Evolutionary conservation across 1,140 invertebrate species (phyloP).

Genomic region (Brachystomella parvula): DNA sequence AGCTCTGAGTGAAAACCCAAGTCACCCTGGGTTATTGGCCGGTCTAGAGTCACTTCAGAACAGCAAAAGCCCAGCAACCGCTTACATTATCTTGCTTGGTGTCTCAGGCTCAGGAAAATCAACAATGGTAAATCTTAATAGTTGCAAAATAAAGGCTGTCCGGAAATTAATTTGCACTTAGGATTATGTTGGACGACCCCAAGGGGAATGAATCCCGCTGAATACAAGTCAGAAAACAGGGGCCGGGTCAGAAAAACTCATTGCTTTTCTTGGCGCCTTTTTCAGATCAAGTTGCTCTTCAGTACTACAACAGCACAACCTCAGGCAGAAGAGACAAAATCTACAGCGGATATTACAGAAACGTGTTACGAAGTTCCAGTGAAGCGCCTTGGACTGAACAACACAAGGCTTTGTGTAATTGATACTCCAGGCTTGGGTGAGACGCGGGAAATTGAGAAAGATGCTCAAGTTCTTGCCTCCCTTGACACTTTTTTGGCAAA

Average conservation of each 20-base stretch:
- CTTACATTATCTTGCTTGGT: conserved; percentile 23
- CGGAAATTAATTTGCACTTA: too few relatives aligned
- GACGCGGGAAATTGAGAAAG: conserved; percentile 24
- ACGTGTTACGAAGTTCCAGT: conserved; percentile 15
- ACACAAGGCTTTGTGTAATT: conserved; percentile 17
- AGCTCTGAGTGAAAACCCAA: neutral
- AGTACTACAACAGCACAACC: conserved; percentile 11
- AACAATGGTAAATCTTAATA: conserved; percentile 14
- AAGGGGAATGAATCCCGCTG: too few relatives aligned
- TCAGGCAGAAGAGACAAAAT: conserved; percentile 5
- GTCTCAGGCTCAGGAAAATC: conserved; percentile 24
- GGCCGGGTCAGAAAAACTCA: too few relatives aligned
- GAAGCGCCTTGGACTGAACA: conserved; percentile 16
- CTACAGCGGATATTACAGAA: conserved; percentile 23
- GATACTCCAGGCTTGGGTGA: conserved; percentile 20
- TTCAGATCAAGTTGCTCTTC: conserved; percentile 23
- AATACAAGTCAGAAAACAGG: neutral
- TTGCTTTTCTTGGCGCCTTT: too few relatives aligned
- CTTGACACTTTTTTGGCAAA: conserved; percentile 15
- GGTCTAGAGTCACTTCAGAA: conserved; percentile 19
- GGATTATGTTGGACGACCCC: neutral
- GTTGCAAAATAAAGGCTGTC: too few relatives aligned
- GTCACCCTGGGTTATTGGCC: conserved; percentile 16
- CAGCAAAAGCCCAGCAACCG: conserved; percentile 15
- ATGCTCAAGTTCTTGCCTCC: conserved; percentile 21